Conservation (phyloP, 2,797 vertebrate species). For the Pseudomugil tenellus region DNA sequence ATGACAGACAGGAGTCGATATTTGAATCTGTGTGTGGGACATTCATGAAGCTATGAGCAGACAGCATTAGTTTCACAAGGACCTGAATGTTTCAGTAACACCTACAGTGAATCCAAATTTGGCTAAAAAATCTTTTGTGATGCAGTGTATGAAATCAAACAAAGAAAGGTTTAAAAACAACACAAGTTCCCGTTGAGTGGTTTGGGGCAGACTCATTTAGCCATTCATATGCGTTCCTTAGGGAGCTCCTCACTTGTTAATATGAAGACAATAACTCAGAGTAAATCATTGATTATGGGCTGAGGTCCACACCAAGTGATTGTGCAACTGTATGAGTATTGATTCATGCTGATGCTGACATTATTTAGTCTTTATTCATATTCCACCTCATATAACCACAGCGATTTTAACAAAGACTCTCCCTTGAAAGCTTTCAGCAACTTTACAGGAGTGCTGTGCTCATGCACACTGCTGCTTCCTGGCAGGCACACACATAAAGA, state of each 20-base stretch:
- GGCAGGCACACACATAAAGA: slow-evolving; percentile 26
- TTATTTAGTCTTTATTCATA: slow-evolving; percentile 83
- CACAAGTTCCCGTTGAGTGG: slow-evolving; percentile 73
- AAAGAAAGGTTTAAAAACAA: slow-evolving; percentile 76
- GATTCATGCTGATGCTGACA: slow-evolving; percentile 81
- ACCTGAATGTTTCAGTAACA: slow-evolving; percentile 71
- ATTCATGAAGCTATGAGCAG: slow-evolving; percentile 63
- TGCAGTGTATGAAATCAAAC: slow-evolving; percentile 71
- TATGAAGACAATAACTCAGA: slow-evolving; percentile 82
- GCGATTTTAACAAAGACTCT: slow-evolving; percentile 73
- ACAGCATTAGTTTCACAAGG: slow-evolving; percentile 74
- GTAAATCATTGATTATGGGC: slow-evolving; percentile 76
- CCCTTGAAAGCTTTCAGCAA: slow-evolving; percentile 73
- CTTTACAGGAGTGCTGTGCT: slow-evolving; percentile 72
- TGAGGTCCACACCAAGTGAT: slow-evolving; percentile 71
- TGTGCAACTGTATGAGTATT: slow-evolving; percentile 78
- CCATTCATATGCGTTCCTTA: slow-evolving; percentile 77
- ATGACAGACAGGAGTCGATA: slow-evolving; percentile 66
- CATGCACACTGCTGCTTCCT: slow-evolving; percentile 40
- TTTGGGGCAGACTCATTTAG: slow-evolving; percentile 75
- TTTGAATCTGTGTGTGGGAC: slow-evolving; percentile 64
- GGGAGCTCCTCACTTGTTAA: slow-evolving; percentile 77
- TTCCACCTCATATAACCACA: slow-evolving; percentile 65
- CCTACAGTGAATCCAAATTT: slow-evolving; percentile 75
- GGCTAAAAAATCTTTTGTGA: slow-evolving; percentile 75